Base-by-base conservation (phyloP, 2,888 invertebrate species). In the Cephus sareptanus region DNA sequence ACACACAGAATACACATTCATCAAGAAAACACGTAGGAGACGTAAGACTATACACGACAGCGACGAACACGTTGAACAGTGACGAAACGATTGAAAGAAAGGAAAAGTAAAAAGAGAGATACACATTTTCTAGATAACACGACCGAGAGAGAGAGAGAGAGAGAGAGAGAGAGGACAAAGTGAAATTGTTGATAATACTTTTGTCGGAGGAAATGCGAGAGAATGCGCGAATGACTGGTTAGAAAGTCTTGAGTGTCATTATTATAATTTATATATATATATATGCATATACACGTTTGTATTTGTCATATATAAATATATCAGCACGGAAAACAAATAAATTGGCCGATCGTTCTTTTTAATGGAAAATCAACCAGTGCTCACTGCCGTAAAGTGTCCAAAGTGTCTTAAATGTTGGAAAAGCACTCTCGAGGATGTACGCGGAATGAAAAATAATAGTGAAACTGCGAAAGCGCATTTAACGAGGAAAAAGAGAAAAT, bases 351-450 rank as follows among this genome's bases (percentile, higher is more conserved):
- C 56, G 2, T 56, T 56, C 56, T 23, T 56, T 23, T 56, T 23
- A 9, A 56, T 2, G 23, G 9, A 56, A 79, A 81, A 77, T 68
- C 71, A 82, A 82, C 81, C 81, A 83, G 83, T 77, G 77, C 76
- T 81, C 83, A 83, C 82, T 83, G 82, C 83, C 83, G 79, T 79
- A 81, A 81, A 83, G 77, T 77, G 80, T 80, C 81, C 82, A 79
- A 83, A 80, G 83, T 82, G 82, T 82, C 82, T 82, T 81, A 81
- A 81, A 79, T 31, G 34, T 40, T 34, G 71, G 33, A n/a, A 76
- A 73, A 30, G 71, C 40, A 35, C 69, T 77, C 35, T 12, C 69
- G 77, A 40, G 34, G 71, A 74, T 56, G 3, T 23, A 35, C 34
- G 30, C 75, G 30, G 77, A 35, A 37, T 69, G 75, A 40, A 77